A percentile compares a stretch with the other conserved stretches of the same genome.
Conservation (phyloP, 2,888 invertebrate genomes). For the Exocentrus adspersus region DNA sequence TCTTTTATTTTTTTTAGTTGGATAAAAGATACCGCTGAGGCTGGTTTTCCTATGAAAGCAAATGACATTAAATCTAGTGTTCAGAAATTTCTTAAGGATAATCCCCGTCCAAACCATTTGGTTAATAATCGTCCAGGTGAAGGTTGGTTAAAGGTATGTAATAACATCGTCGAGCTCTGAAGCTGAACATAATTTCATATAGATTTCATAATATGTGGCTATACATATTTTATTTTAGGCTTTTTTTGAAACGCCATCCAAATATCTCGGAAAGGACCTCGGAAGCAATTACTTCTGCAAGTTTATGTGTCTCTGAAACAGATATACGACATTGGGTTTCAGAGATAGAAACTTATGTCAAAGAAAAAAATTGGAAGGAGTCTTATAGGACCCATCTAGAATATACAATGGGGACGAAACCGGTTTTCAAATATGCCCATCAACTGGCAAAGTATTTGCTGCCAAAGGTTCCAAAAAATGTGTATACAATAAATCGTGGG, state of each 20-base stretch:
- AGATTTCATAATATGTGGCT: constrained; percentile 4
- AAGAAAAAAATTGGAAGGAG: neutral
- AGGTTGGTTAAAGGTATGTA: constrained; percentile 6
- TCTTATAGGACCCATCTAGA: neutral
- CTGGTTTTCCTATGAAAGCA: constrained; percentile 5
- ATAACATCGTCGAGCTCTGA: constrained; percentile 9
- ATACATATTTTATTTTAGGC: neutral
- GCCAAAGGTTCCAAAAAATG: neutral
- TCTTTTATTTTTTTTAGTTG: constrained; percentile 5
- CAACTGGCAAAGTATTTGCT: constrained; percentile 4
- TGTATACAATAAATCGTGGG: neutral
- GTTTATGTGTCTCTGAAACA: neutral
- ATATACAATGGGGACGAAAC: neutral
- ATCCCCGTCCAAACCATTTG: neutral
- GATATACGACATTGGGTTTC: neutral
- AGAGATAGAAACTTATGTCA: neutral
- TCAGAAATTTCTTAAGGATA: constrained; percentile 5
- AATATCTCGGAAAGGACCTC: neutral
- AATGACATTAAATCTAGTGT: neutral
- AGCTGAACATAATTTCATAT: constrained; percentile 11
- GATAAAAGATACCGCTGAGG: neutral
- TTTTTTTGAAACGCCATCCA: neutral
- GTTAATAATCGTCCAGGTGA: neutral
- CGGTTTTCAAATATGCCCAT: constrained; percentile 3
- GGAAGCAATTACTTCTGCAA: constrained; percentile 4